These are phyloP conservation scores for Lepus townsendii DNA, from an alignment of 2,797 vertebrate species.

Conservation along the genomic window DNA sequence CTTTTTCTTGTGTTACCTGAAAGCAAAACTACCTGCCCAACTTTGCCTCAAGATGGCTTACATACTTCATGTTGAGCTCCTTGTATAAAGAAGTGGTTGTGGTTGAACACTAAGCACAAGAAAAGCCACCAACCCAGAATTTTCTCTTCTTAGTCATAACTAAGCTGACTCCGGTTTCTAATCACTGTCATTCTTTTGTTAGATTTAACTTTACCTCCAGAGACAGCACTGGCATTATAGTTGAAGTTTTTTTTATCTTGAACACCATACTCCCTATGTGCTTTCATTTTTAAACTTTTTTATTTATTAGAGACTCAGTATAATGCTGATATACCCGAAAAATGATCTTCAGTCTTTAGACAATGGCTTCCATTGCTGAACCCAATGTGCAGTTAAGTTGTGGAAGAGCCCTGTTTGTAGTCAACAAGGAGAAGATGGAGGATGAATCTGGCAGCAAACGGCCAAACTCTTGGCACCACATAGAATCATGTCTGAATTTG, in stretches of 20 bases:
- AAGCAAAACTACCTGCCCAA: neutral
- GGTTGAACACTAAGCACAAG: neutral
- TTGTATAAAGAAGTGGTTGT: neutral
- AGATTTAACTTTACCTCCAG: neutral
- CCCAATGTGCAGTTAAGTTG: neutral
- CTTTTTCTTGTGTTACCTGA: neutral
- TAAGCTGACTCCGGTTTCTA: neutral
- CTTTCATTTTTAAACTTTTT: neutral
- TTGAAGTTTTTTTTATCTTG: too few relatives aligned
- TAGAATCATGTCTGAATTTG: neutral
- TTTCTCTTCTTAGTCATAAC: neutral
- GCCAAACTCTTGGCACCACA: neutral
- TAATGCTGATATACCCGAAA: neutral
- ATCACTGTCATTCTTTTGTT: neutral
- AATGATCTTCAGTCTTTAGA: neutral
- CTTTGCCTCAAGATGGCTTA: neutral
- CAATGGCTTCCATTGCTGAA: neutral
- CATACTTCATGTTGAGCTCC: neutral
- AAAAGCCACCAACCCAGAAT: neutral
- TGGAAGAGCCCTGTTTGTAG: neutral
- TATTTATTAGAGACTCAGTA: too few relatives aligned
- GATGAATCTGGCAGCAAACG: neutral
- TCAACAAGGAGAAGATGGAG: neutral
- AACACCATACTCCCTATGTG: neutral
- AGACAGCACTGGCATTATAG: too few relatives aligned